Evolutionary conservation across 1,140 invertebrate species (phyloP).

Genomic region (Parasteatoda tepidariorum): DNA sequence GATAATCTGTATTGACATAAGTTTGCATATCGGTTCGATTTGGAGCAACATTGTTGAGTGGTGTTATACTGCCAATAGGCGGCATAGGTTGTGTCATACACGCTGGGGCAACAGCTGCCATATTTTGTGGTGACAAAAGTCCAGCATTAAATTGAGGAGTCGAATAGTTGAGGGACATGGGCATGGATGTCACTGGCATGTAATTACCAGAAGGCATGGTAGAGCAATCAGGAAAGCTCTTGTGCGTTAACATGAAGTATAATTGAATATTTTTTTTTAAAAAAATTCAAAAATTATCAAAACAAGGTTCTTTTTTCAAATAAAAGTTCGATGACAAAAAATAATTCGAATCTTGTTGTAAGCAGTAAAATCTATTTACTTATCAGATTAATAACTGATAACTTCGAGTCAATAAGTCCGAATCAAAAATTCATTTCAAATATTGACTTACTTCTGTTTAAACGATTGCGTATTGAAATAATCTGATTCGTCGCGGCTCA

Average conservation of each 20-base stretch:
- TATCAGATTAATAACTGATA: neutral
- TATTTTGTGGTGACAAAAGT: constrained; percentile 76
- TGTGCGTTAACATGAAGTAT: constrained; percentile 21
- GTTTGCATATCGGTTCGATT: constrained; percentile 68
- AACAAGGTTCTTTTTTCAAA: neutral
- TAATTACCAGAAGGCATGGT: constrained; percentile 24
- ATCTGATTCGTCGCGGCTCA: neutral
- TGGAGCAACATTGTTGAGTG: constrained; percentile 65
- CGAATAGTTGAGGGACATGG: constrained; percentile 72
- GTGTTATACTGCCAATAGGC: constrained; percentile 67
- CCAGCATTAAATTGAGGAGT: constrained; percentile 73
- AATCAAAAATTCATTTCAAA: neutral
- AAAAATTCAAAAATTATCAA: neutral
- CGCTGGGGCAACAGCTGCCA: constrained; percentile 67
- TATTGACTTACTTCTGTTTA: neutral
- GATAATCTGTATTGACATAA: constrained; percentile 48
- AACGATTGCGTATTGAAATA: neutral
- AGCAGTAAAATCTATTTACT: neutral
- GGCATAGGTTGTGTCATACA: constrained; percentile 76
- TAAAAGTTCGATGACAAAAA: neutral
- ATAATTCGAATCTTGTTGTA: neutral
- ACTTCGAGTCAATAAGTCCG: neutral
- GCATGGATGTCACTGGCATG: constrained; percentile 68
- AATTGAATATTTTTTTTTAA: neutral
- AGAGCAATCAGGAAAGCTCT: constrained; percentile 4